Evolutionary conservation across 2,113 vertebrate genomes (phyloP).

Genomic region (Entosphenus tridentatus): DNA sequence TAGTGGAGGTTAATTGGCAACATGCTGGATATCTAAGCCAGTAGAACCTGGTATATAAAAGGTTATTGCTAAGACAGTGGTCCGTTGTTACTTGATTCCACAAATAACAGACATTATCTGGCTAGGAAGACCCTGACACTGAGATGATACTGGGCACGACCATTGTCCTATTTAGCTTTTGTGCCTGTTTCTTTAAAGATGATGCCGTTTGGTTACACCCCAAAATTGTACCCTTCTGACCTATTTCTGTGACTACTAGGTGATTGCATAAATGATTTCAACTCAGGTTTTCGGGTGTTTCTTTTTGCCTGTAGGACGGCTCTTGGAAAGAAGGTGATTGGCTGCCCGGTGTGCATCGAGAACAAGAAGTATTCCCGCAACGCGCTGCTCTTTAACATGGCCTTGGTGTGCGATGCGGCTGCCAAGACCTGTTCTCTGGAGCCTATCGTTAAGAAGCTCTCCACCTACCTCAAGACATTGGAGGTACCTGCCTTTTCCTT

Average conservation of each 20-base stretch:
- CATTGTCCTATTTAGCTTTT: too few relatives aligned
- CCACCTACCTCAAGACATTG: slow-evolving; percentile 77
- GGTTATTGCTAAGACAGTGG: too few relatives aligned
- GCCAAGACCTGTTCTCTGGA: slow-evolving; percentile 79
- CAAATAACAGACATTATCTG: too few relatives aligned
- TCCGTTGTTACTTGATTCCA: too few relatives aligned
- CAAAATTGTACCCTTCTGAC: background rate
- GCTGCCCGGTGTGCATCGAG: slow-evolving; percentile 87
- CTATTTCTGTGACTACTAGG: background rate
- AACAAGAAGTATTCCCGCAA: slow-evolving; percentile 95
- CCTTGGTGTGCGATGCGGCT: slow-evolving; percentile 67
- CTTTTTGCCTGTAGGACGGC: slow-evolving; percentile 38
- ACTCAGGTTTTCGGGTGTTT: background rate
- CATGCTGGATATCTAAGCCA: too few relatives aligned
- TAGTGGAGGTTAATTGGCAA: too few relatives aligned
- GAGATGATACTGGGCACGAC: too few relatives aligned
- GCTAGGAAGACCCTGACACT: too few relatives aligned
- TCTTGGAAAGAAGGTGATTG: slow-evolving; percentile 93
- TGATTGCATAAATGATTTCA: too few relatives aligned
- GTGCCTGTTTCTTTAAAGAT: background rate
- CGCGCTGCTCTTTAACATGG: slow-evolving; percentile 81
- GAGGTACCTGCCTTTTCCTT: slow-evolving; percentile 32
- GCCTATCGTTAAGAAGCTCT: slow-evolving; percentile 86
- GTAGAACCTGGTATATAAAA: too few relatives aligned
- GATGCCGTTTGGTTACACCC: too few relatives aligned